Evolutionary conservation across 2,113 vertebrate genomes (phyloP).

Genomic region (Pao palembangensis): DNA sequence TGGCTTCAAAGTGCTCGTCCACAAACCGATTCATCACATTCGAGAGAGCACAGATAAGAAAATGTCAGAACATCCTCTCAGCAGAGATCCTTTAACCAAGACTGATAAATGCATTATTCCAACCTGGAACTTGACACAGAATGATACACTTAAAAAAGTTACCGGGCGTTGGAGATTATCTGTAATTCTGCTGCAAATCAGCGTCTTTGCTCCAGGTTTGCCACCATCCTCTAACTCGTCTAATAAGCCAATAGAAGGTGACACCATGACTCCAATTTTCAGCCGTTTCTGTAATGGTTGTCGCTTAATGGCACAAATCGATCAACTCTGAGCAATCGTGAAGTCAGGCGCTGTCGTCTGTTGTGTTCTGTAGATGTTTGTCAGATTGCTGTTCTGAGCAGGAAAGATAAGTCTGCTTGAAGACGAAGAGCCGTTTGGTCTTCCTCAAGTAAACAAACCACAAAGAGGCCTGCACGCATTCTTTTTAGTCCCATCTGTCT

Average conservation of each 20-base stretch:
- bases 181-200: background rate
- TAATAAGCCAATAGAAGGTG: constrained; percentile 27
- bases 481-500: constrained; percentile 39
- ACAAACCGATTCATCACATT: too few species aligned
- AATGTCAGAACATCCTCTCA: too few species aligned
- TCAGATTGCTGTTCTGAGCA: constrained; percentile 22
- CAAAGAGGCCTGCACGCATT: constrained; percentile 14
- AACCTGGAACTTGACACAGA: too few species aligned
- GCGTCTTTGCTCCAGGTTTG: too few species aligned
- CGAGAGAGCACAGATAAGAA: too few species aligned
- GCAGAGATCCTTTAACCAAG: too few species aligned
- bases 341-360: background rate
- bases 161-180: background rate
- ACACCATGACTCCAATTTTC: background rate
- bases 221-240: background rate
- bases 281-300: constrained; percentile 11
- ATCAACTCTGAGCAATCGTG: background rate
- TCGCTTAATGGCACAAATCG: background rate
- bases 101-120: too few species aligned
- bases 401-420: constrained; percentile 16
- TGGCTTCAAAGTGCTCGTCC: too few species aligned
- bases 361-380: background rate
- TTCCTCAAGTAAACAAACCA: constrained; percentile 32
- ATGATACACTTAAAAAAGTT: background rate
- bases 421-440: constrained; percentile 32